Conservation (phyloP, 2,113 vertebrate species). For the Gavialis gangeticus region DNA sequence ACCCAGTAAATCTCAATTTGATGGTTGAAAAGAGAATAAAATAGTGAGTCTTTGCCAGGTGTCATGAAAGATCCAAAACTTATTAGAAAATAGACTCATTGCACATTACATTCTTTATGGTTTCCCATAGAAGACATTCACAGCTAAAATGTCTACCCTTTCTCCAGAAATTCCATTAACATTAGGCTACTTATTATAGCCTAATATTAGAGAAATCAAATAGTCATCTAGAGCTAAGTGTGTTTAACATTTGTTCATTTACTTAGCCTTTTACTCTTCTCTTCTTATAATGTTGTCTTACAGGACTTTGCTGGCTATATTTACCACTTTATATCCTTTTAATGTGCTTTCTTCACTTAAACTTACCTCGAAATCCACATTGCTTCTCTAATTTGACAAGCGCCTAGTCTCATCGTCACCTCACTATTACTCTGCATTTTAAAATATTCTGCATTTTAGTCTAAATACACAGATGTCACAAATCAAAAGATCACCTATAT, state of each 20-base stretch:
- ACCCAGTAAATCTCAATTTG: neutral
- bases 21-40: neutral
- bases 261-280: neutral
- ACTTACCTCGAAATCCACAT: neutral
- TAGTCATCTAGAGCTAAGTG: neutral
- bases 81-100: neutral
- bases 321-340: neutral
- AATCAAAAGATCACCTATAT: neutral
- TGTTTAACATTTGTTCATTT: neutral
- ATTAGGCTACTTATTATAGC: neutral
- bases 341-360: neutral
- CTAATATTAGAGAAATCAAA: too few relatives aligned
- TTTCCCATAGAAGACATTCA: neutral
- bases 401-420: neutral
- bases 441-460: neutral
- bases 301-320: neutral
- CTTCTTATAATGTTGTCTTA: neutral
- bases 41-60: neutral
- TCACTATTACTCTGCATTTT: neutral
- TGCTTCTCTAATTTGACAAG: neutral
- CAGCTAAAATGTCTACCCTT: neutral
- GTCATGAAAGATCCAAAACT: neutral
- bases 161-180: neutral
- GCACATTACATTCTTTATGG: too few relatives aligned
- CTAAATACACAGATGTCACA: neutral